Evolutionary conservation across 2,888 invertebrate species (phyloP).

Genomic region (Eristalis intricaria): DNA sequence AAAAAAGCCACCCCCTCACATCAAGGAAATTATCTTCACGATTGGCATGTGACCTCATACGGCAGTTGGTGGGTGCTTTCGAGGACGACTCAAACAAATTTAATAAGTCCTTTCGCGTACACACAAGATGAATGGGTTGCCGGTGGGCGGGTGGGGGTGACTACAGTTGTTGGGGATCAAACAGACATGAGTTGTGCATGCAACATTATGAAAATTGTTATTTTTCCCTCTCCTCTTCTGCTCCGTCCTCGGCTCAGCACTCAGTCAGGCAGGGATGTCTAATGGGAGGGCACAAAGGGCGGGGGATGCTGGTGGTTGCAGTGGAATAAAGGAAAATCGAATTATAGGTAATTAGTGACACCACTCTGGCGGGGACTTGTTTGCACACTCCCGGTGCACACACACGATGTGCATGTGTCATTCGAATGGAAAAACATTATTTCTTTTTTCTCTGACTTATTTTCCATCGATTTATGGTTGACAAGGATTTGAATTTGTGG

Average conservation of each 20-base stretch:
- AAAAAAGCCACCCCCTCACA: conserved; percentile 22
- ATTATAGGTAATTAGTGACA: conserved; percentile 72
- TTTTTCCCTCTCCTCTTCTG: conserved; percentile 13
- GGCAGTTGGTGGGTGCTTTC: conserved; percentile 31
- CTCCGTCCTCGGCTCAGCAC: conserved; percentile 37
- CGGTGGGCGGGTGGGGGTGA: background rate
- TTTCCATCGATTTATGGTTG: conserved; percentile 46
- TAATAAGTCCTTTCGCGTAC: conserved; percentile 72
- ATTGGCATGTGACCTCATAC: conserved; percentile 72
- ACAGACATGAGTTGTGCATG: conserved; percentile 60
- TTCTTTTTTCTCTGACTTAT: background rate
- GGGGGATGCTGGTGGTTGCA: conserved; percentile 21
- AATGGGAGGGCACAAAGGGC: background rate
- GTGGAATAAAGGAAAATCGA: conserved; percentile 65
- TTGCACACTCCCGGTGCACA: conserved; percentile 8
- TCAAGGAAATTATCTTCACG: conserved; percentile 70
- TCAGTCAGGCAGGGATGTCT: conserved; percentile 14
- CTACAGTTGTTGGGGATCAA: conserved; percentile 45
- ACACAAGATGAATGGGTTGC: conserved; percentile 45
- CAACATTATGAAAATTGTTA: conserved; percentile 53
- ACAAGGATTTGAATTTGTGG: conserved; percentile 14
- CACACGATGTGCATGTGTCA: background rate
- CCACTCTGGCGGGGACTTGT: conserved; percentile 35
- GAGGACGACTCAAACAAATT: conserved; percentile 63
- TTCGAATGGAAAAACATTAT: conserved; percentile 3